Evolutionary conservation across 1,140 invertebrate genomes (phyloP).

Genomic region (Tachypleus tridentatus): DNA sequence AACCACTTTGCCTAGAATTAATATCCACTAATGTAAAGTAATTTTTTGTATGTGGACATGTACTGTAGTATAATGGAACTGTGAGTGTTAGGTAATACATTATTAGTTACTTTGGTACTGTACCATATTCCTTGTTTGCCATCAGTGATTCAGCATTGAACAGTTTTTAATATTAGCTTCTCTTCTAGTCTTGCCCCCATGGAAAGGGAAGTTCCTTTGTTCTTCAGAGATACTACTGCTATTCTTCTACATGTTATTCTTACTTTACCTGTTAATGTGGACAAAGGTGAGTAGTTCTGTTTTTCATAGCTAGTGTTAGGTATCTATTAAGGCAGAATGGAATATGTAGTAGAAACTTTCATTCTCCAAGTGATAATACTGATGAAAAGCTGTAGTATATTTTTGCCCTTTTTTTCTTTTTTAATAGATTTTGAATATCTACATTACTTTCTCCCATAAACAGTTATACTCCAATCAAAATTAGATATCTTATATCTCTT

Average conservation of each 20-base stretch:
- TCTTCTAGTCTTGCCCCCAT: slow-evolving; percentile 28
- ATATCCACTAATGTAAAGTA: too few relatives aligned
- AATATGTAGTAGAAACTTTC: too few relatives aligned
- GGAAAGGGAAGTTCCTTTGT: slow-evolving; percentile 59
- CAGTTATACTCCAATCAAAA: too few relatives aligned
- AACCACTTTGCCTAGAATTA: too few relatives aligned
- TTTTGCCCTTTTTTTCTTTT: too few relatives aligned
- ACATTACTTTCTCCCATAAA: too few relatives aligned
- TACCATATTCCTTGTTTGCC: neutral
- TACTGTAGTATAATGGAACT: neutral
- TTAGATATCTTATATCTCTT: too few relatives aligned
- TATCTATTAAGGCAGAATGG: too few relatives aligned
- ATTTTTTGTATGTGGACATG: neutral
- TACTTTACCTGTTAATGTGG: slow-evolving; percentile 66
- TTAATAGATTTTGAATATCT: too few relatives aligned
- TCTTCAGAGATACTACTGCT: slow-evolving; percentile 69
- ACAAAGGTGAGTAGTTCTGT: slow-evolving; percentile 39
- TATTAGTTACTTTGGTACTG: neutral
- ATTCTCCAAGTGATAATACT: too few relatives aligned
- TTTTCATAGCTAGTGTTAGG: too few relatives aligned
- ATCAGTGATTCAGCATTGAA: neutral
- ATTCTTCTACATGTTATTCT: slow-evolving; percentile 75
- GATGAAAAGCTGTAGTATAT: too few relatives aligned
- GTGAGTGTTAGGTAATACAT: neutral
- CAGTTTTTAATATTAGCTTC: neutral